Conservation (phyloP, 2,113 vertebrate species). For the Pedetes capensis region DNA sequence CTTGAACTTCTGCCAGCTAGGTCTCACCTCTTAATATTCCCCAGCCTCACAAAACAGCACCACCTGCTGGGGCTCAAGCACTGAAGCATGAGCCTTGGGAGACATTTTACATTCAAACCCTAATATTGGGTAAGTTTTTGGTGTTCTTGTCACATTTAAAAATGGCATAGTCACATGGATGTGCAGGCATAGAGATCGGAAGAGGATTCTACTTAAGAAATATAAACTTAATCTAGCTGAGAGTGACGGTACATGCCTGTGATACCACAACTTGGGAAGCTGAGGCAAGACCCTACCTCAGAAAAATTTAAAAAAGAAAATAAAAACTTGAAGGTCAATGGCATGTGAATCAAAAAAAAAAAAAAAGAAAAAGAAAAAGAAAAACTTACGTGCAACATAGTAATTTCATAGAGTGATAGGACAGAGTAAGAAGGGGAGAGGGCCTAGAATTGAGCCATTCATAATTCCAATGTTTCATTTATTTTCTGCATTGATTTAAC, state of each 20-base stretch:
- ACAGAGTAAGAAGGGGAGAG: not conserved
- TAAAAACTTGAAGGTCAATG: not conserved
- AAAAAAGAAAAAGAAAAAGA: too few species aligned
- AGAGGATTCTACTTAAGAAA: slow-evolving; percentile 14
- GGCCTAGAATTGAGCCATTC: not conserved
- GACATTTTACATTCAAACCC: too few species aligned
- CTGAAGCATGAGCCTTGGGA: too few species aligned
- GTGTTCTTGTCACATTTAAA: not conserved
- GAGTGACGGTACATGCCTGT: too few species aligned
- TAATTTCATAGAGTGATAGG: not conserved
- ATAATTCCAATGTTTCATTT: not conserved
- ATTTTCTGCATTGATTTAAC: not conserved
- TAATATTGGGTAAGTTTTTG: not conserved
- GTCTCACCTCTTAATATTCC: too few species aligned
- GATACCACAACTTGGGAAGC: too few species aligned
- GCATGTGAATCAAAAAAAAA: not conserved
- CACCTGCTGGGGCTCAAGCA: too few species aligned
- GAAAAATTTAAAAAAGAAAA: not conserved
- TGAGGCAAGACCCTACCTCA: too few species aligned
- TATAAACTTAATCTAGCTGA: too few species aligned
- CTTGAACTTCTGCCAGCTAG: too few species aligned
- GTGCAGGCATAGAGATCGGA: not conserved
- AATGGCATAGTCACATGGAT: not conserved
- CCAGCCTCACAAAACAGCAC: too few species aligned
- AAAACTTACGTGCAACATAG: not conserved